Evolutionary conservation across 1,140 invertebrate species (phyloP).

Genomic region (Vollenhovia emeryi): DNA sequence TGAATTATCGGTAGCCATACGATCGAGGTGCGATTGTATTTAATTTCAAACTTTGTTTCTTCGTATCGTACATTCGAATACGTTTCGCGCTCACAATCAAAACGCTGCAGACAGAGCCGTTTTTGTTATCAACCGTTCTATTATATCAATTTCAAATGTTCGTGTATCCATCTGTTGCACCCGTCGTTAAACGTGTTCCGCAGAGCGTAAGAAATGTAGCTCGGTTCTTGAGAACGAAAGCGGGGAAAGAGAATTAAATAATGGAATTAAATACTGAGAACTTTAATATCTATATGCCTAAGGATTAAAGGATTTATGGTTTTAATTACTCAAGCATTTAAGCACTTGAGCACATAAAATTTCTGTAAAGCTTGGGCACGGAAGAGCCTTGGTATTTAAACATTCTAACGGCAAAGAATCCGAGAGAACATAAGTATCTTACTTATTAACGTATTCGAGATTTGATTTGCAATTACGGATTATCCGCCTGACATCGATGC

Average conservation of each 20-base stretch:
- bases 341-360: neutral
- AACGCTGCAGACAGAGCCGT: neutral
- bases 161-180: neutral
- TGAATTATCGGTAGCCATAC: neutral
- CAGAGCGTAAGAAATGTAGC: neutral
- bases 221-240: neutral
- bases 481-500: neutral
- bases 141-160: neutral
- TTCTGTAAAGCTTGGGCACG: neutral
- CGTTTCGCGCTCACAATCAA: neutral
- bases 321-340: constrained; percentile 8
- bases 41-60: neutral
- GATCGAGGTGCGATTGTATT: neutral
- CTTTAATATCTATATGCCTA: neutral
- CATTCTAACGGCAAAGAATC: neutral
- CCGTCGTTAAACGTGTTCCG: neutral
- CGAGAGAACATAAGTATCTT: neutral
- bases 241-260: neutral
- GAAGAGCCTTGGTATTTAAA: constrained; percentile 3
- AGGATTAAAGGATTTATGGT: constrained; percentile 20
- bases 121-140: neutral
- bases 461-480: constrained; percentile 34
- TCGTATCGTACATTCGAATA: neutral
- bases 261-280: constrained; percentile 8
- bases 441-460: constrained; percentile 43